Percentiles rank a stretch among this genome's conserved stretches.
These are phyloP conservation scores for Chaetogeoica ovagalla DNA, from an alignment of 2,888 invertebrate species.

Conservation along the genomic window DNA sequence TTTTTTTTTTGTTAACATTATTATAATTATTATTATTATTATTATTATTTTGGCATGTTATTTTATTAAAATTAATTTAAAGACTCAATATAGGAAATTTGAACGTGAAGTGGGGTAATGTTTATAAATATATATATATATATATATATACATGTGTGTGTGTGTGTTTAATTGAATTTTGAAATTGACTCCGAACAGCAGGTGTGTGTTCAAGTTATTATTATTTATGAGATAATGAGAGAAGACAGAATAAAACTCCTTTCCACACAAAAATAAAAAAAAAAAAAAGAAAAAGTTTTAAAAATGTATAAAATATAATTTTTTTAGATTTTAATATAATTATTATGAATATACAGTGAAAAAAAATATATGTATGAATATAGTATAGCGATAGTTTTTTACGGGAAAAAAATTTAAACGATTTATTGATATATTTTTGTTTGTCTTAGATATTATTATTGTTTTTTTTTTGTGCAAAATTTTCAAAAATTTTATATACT, in stretches of 20 bases:
- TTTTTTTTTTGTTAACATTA: conserved; percentile 26
- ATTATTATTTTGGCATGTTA: background rate
- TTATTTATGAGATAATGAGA: background rate
- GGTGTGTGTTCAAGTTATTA: background rate
- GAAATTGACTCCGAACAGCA: conserved; percentile 17
- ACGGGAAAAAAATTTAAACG: no score
- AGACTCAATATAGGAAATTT: conserved; percentile 23
- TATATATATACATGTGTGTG: background rate
- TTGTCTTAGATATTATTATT: no score
- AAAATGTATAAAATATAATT: conserved; percentile 18
- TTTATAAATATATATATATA: background rate
- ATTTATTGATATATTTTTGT: no score
- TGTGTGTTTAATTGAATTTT: background rate
- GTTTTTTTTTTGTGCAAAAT: no score
- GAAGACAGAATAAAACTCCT: conserved; percentile 32
- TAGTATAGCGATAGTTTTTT: background rate
- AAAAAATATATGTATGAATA: conserved; percentile 19
- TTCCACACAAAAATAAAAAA: no score
- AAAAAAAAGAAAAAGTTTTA: no score
- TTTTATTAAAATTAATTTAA: conserved; percentile 4
- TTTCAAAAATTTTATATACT: no score
- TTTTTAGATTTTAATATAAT: conserved; percentile 13
- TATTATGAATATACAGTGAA: background rate
- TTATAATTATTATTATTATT: background rate
- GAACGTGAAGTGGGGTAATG: conserved; percentile 33